Evolutionary conservation across 2,888 invertebrate genomes (phyloP).

Genomic region (Xylota sylvarum): DNA sequence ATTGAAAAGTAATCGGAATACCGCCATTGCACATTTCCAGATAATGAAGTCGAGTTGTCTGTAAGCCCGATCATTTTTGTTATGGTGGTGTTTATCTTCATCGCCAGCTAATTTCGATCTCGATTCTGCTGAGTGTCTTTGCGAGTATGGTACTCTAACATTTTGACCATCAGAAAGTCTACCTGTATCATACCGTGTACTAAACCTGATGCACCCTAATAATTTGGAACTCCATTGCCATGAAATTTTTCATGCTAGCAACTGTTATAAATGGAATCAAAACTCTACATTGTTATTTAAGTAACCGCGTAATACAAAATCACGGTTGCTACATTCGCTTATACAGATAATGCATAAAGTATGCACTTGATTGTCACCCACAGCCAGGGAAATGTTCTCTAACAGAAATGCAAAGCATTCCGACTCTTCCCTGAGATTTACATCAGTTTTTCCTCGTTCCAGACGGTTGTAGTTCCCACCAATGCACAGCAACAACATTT

Average conservation of each 20-base stretch:
- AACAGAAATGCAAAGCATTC: constrained; percentile 11
- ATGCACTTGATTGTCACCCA: constrained; percentile 2
- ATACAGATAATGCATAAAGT: background rate
- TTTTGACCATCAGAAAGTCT: too few relatives aligned
- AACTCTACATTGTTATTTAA: background rate
- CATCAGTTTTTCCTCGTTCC: constrained; percentile 7
- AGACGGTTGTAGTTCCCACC: constrained; percentile 35
- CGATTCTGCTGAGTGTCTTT: too few relatives aligned
- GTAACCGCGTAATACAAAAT: background rate
- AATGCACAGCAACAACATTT: constrained; percentile 11
- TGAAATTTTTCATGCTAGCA: background rate
- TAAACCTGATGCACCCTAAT: too few relatives aligned
- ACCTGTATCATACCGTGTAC: too few relatives aligned
- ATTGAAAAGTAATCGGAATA: too few relatives aligned
- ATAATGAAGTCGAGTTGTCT: too few relatives aligned
- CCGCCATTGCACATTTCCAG: too few relatives aligned
- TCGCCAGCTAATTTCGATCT: too few relatives aligned
- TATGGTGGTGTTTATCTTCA: too few relatives aligned
- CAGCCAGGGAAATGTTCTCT: background rate
- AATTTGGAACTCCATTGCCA: background rate
- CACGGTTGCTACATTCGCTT: background rate
- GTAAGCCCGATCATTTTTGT: too few relatives aligned
- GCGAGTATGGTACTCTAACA: too few relatives aligned
- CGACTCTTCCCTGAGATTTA: background rate
- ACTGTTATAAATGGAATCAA: background rate